Evolutionary conservation across 2,888 invertebrate genomes (phyloP), one percentile per base, ranked within the genome.

Genomic region (Tetranychus piercei): DNA sequence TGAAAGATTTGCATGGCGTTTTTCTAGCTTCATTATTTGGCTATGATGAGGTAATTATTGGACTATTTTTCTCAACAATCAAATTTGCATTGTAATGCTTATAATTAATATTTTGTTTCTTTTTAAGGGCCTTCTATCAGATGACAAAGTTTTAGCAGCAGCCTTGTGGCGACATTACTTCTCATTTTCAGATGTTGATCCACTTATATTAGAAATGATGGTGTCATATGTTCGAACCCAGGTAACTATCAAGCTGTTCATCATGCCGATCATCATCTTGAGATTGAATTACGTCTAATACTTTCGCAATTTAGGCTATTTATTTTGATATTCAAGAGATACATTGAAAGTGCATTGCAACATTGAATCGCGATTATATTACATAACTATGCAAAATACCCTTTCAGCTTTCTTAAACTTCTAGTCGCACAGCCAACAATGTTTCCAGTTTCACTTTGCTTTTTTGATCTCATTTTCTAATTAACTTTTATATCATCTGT

Each of bases 91-190:
- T 67, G 34, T 6, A 44, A 67, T 23, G 45, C 8, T 8, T 18
- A 66, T 11, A 6, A 20, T 20, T 20, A 66, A 18, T 74, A 73
- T 67, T n/a, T 76, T 15, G 18, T 64, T 55, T 65, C 23, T 70
- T 23, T 66, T 75, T 20, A 77, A 81, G 85, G 94, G 93, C 3
- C 82, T 93, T 20, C 84, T 87, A 79, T 85, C 86, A 18, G 87
- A 89, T 80, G 94, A 94, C 81, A 87, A 85, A 79, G 84, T 88
- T 7, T 82, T 94, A 78, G 92, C 94, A 45, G 80, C 79, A 34
- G 90, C 92, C 0, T 79, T 94, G 18, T 94, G 94, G 94, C 86
- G 91, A 78, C 86, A 90, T 77, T 87, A 94, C 81, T 90, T 91
- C 79, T 86, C 86, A 78, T 85, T 86, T 79, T 83, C 87, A 67